Evolutionary conservation across 2,797 vertebrate genomes (phyloP), one percentile per base, ranked within the genome.

Genomic region (Siniperca obscura): DNA sequence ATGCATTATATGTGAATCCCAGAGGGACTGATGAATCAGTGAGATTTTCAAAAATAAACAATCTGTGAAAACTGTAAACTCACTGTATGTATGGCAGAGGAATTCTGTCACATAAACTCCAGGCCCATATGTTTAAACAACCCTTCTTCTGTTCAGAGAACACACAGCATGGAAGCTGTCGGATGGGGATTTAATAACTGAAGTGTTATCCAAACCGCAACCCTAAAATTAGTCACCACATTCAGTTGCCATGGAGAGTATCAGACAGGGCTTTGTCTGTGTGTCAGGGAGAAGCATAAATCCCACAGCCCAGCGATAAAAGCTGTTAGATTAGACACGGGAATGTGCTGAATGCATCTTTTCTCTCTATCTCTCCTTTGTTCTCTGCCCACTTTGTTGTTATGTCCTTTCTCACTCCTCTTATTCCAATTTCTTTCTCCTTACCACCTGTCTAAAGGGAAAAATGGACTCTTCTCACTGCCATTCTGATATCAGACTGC

Each of bases 191-290:
- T 93, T 92, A 89, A 90, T 91, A 91, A 90, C 76, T 84, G 50
- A 85, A 90, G 84, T 74, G 84, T 85, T 87, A 89, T 89, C 90
- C 86, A 76, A 89, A 90, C 84, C 62, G 61, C 90, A 83, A 64
- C 84, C 87, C 90, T 85, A 87, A 91, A 91, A 92, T 92, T 89
- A 91, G 91, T 89, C 87, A 77, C 87, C 78, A 71, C 69, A 12
- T 81, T 82, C 82, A 40, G 90, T 93, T 94, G 89, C 93, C 89
- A 92, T 94, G 91, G 91, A 85, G 93, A 93, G 80, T 78, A 92
- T 92, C 89, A 89, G 87, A 81, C 70, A 0, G 78, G 82, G 81
- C 83, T 90, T 87, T 89, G 88, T 87, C 82, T 91, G 84, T 60
- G 75, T 91, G 86, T 89, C 87, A 83, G 84, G 66, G 75, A 90